Evolutionary conservation across 2,888 invertebrate species (phyloP), one percentile per base, ranked within the genome.

Genomic region (Andrena haemorrhoa): DNA sequence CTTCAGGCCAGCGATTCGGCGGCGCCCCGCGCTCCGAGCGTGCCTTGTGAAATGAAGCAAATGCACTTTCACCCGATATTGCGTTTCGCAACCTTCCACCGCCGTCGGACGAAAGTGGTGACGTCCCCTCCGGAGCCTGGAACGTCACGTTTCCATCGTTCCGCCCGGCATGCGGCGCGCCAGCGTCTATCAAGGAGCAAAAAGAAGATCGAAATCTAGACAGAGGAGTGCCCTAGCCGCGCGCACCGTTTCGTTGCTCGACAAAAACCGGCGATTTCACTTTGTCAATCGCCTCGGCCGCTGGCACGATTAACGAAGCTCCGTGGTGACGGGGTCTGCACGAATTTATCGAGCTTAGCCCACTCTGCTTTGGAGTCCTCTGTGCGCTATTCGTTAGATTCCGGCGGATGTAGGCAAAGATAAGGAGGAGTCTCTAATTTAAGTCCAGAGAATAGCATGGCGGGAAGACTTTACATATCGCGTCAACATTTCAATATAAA

Each of bases 21-120:
- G 56, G 56, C 77, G 79, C 73, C 31, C 41, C 78, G 76, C 77
- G 81, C 72, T 72, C 65, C 75, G 71, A 76, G 86, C 74, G 84
- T 84, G 78, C 87, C 88, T 90, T 90, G 89, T 90, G 90, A 91
- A 92, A 90, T 89, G 90, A 90, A 90, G 90, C 89, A 74, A 91
- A 89, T 92, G 91, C 90, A 92, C 92, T 92, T 92, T 92, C 92
- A 91, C 92, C 92, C 82, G 84, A 75, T 72, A 49, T 72, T 75
- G 83, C 75, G 88, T 91, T 89, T 90, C 89, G 87, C 90, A 89
- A 91, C 53, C 79, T 61, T 53, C 75, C 78, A 69, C 79, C 60
- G 56, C 49, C 58, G 29, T 49, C 47, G 23, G 20, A 75, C 77
- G 73, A 80, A 80, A 83, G 77, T 73, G 29, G 41, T 41, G 16